Base-by-base conservation (phyloP, 2,888 invertebrate species). In the Xylocampa areola region DNA sequence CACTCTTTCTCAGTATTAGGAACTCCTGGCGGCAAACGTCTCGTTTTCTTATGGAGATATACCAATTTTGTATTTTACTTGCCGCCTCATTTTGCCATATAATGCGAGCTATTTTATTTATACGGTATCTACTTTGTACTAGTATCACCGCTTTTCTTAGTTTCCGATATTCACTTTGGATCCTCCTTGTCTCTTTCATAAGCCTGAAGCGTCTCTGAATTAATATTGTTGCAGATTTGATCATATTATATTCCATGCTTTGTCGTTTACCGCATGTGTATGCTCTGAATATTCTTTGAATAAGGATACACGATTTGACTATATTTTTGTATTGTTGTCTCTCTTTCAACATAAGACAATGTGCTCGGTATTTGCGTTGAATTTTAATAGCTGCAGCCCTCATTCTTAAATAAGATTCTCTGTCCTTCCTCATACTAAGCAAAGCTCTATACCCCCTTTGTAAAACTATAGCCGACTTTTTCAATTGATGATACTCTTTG, bases 171-270 rank as follows among this genome's bases (percentile, higher is more conserved):
- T 84, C 63, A n/a, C 57, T 71, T 39, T 82, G 78, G 6, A 82
- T 59, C 66, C 55, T 76, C 66, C 76, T 82, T 8, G 75, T 76
- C 74, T 80, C 80, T 41, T 57, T 72, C 16, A 77, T 41, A 63
- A 82, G 74, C 81, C 89, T 85, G 69, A 83, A 94, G 30, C 80
- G 77, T 17, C 70, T 84, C 75, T 95, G 95, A 57, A 95, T 86
- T n/a, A 79, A 32, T 16, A 88, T 68, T 3, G 80, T 77, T 6
- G 92, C 81, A 0, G 63, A 62, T 85, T 79, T 91, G 2, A 88
- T 62, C 27, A 52, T 70, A 0, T 74, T 45, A 75, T 85, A 94
- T 17, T 80, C 69, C 2, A 60, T 44, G 55, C 82, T 79, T 68
- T 88, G 78, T 19, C 62, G 67, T 75, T 84, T 88, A 64, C 77